Conservation (phyloP, 2,797 vertebrate species). For the Enteromius treurensis region DNA sequence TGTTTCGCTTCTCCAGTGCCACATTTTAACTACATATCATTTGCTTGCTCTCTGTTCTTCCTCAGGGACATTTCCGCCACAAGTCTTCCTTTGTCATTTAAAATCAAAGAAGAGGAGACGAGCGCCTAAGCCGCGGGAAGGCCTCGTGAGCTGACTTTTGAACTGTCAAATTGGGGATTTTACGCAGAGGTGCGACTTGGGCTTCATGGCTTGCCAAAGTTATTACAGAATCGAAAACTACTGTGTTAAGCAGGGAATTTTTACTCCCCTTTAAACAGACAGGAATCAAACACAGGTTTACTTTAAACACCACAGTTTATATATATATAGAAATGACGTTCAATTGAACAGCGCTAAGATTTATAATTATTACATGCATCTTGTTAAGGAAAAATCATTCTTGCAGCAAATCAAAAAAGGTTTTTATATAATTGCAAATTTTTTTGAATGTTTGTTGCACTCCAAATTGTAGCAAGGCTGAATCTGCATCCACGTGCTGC, state of each 20-base stretch:
- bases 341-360: constrained; percentile 1
- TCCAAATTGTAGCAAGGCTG: constrained; percentile 24
- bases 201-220: constrained; percentile 78
- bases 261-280: constrained; percentile 38
- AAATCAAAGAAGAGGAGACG: constrained; percentile 55
- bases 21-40: constrained; percentile 5
- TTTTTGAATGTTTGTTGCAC: not conserved
- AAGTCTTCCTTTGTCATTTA: constrained; percentile 97
- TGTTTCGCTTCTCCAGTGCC: not conserved
- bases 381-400: not conserved
- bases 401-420: constrained; percentile 3
- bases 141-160: constrained; percentile 57
- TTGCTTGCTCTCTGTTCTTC: constrained; percentile 30
- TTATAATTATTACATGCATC: constrained; percentile 26
- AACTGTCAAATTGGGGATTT: constrained; percentile 72
- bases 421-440: not conserved
- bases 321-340: not conserved
- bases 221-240: constrained; percentile 62
- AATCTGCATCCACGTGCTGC: constrained; percentile 36
- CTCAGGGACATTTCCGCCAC: constrained; percentile 96
- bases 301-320: constrained; percentile 19
- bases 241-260: constrained; percentile 52
- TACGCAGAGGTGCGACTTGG: constrained; percentile 47
- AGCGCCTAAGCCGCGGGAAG: constrained; percentile 54
- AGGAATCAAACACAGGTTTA: constrained; percentile 13